phyloP scores from a whole-genome alignment of 2,888 invertebrate species.

The Melolontha melolontha region DNA sequence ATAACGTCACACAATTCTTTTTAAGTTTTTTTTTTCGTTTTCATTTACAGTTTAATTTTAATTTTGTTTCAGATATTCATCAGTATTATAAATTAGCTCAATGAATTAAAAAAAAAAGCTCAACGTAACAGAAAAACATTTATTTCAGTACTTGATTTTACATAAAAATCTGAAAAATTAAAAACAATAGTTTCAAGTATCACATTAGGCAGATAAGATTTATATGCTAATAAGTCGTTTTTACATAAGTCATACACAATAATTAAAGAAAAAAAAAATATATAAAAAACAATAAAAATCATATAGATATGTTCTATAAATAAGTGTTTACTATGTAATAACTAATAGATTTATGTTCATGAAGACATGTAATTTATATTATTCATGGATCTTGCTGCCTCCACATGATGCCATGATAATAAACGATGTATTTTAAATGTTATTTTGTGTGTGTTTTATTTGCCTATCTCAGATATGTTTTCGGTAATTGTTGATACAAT shows the following conservation, averaged over 20 bases:
- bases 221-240: constrained; percentile 48
- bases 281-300: constrained; percentile 42
- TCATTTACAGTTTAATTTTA: constrained; percentile 38
- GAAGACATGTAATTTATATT: constrained; percentile 52
- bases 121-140: constrained; percentile 50
- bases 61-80: constrained; percentile 43
- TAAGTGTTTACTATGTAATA: constrained; percentile 60
- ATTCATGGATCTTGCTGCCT: constrained; percentile 62
- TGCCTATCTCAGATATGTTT: constrained; percentile 4
- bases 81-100: constrained; percentile 54
- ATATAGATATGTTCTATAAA: constrained; percentile 59
- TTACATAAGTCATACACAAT: constrained; percentile 46
- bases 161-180: constrained; percentile 39
- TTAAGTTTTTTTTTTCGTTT: not conserved
- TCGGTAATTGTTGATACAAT: too few species aligned
- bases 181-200: constrained; percentile 49
- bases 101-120: constrained; percentile 52
- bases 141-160: constrained; percentile 37
- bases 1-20: constrained; percentile 6
- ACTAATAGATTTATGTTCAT: constrained; percentile 55
- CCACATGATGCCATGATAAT: constrained; percentile 61
- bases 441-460: constrained; percentile 40
- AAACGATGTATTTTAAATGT: constrained; percentile 62
- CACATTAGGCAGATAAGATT: constrained; percentile 42
- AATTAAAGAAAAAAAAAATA: constrained; percentile 45